Base-by-base conservation (phyloP, 2,888 invertebrate species). In the Aplocera efformata region DNA sequence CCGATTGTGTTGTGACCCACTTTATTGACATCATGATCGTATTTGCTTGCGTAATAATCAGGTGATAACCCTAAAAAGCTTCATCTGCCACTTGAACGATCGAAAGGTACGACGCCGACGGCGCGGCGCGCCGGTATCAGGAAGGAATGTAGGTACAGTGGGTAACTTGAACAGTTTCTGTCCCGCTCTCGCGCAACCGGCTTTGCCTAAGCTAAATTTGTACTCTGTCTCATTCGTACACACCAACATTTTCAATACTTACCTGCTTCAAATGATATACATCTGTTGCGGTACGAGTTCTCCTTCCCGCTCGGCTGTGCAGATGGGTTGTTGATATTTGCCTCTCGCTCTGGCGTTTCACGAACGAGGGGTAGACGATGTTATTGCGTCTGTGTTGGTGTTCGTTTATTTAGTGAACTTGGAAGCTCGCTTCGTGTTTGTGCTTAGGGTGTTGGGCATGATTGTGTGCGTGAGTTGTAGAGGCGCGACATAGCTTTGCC, bases 31-130 rank as follows among this genome's bases (percentile, higher is more conserved):
- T 30, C 17, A 24, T 41, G 28, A 44, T 45, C 22, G 21, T 23
- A 21, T 32, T 32, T 21, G 22, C 42, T 42, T 44, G 45, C 55
- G 56, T 57, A 63, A 60, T 60, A 60, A 71, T 65, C 62, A 71
- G 54, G 71, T 78, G 83, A 72, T 79, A 84, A 63, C 88, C 88
- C 88, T 88, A 75, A 82, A 52, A 81, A 79, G 82, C 82, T 85
- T 86, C 86, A 88, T 86, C 88, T 85, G 86, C 86, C 86, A 88
- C 86, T 88, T 85, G 86, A 88, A 81, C 86, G 88, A 86, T 88
- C 86, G 88, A 88, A 88, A 86, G 88, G 88, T 86, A 88, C 84
- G 81, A 79, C 82, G 72, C 86, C 84, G 81, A 79, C 69, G 69
- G 71, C 73, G 79, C 79, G 73, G 70, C 72, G 72, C 74, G 79